These are phyloP conservation scores for Hozukius guyotensis DNA, from an alignment of 2,797 vertebrate species.

Conservation along the genomic window DNA sequence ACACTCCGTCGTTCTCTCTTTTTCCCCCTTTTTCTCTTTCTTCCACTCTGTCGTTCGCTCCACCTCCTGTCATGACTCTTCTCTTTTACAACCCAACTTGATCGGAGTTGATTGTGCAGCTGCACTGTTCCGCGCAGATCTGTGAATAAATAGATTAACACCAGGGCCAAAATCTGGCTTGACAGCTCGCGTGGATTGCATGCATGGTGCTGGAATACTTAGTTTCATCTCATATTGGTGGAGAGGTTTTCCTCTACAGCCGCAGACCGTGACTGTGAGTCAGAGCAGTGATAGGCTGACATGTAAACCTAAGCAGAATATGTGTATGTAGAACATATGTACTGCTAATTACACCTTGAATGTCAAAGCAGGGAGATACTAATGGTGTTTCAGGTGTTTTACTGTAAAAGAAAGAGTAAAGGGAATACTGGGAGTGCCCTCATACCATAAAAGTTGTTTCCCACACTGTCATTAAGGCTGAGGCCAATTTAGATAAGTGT, in stretches of 20 bases:
- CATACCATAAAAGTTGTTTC: background rate
- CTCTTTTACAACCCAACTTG: slow-evolving; percentile 61
- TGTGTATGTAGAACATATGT: background rate
- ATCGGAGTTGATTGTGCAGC: slow-evolving; percentile 77
- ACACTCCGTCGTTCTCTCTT: slow-evolving; percentile 57
- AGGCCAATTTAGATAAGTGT: background rate
- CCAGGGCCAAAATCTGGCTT: slow-evolving; percentile 36
- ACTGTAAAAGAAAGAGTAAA: background rate
- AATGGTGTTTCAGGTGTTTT: background rate
- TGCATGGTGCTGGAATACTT: slow-evolving; percentile 21
- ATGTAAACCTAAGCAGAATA: background rate
- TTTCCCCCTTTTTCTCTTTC: slow-evolving; percentile 44
- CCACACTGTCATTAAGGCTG: background rate
- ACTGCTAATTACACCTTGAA: background rate
- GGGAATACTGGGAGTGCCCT: background rate
- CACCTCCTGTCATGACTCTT: slow-evolving; percentile 65
- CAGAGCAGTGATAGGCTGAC: background rate
- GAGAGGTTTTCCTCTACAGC: slow-evolving; percentile 24
- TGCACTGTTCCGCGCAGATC: slow-evolving; percentile 58
- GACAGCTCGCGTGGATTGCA: slow-evolving; percentile 42
- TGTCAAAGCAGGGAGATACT: background rate
- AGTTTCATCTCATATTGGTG: slow-evolving; percentile 21
- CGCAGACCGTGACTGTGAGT: slow-evolving; percentile 1
- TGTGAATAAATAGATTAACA: slow-evolving; percentile 77
- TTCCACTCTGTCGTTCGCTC: slow-evolving; percentile 42